Percentiles rank a stretch among this genome's conserved stretches.
These are phyloP conservation scores for Drosophila imparisetae DNA, from an alignment of 2,888 invertebrate species.

Conservation along the genomic window DNA sequence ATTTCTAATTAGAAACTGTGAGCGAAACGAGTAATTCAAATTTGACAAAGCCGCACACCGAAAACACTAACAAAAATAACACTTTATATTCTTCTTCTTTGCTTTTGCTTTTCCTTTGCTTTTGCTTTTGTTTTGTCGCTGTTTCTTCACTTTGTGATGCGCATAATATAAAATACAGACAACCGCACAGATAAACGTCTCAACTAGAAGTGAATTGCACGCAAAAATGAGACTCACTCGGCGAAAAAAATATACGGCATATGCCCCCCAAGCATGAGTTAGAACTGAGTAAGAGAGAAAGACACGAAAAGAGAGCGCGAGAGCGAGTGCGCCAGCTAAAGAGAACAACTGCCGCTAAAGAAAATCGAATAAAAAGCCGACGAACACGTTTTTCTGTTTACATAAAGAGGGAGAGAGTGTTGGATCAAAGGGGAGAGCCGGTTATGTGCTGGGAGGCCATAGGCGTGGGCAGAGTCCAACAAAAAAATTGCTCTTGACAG, in stretches of 20 bases:
- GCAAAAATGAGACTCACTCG: slow-evolving; percentile 28
- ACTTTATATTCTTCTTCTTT: slow-evolving; percentile 33
- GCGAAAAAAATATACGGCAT: slow-evolving; percentile 31
- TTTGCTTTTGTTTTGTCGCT: slow-evolving; percentile 43
- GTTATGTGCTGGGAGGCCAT: slow-evolving; percentile 32
- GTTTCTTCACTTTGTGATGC: slow-evolving; percentile 48
- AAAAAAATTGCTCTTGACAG: slow-evolving; percentile 20
- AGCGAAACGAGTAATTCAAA: slow-evolving; percentile 61
- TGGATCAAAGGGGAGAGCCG: background rate
- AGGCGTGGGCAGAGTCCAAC: slow-evolving; percentile 54
- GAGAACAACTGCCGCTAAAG: slow-evolving; percentile 16
- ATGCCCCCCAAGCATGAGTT: slow-evolving; percentile 64
- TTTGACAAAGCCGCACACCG: slow-evolving; percentile 57
- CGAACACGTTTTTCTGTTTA: slow-evolving; percentile 41
- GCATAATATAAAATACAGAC: slow-evolving; percentile 53
- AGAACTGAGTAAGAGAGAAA: slow-evolving; percentile 49
- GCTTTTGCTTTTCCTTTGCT: slow-evolving; percentile 27
- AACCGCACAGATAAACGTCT: slow-evolving; percentile 81
- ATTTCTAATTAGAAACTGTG: slow-evolving; percentile 35
- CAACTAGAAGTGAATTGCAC: slow-evolving; percentile 80
- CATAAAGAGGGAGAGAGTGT: slow-evolving; percentile 7
- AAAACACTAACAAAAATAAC: slow-evolving; percentile 48
- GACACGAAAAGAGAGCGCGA: slow-evolving; percentile 14
- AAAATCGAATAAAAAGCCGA: slow-evolving; percentile 17
- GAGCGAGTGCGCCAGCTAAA: slow-evolving; percentile 16